phyloP scores from a whole-genome alignment of 2,797 vertebrate species.

The Eulemur rubriventer region DNA sequence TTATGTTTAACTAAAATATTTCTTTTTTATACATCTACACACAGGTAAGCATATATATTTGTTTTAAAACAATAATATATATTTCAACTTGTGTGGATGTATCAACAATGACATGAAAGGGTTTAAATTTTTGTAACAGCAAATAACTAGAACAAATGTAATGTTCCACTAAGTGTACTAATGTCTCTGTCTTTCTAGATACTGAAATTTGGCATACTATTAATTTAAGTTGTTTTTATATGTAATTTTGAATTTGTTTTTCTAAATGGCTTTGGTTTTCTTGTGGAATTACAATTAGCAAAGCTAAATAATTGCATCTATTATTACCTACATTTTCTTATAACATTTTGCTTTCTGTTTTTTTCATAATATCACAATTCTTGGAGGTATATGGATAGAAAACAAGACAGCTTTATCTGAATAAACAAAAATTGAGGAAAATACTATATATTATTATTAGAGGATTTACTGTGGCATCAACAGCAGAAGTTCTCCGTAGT shows the following conservation, averaged over 20 bases:
- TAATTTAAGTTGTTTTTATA: not conserved
- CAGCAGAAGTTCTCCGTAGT: not conserved
- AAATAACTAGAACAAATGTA: not conserved
- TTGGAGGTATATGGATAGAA: not conserved
- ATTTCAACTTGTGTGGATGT: not conserved
- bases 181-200: not conserved
- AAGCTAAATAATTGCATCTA: not conserved
- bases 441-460: not conserved
- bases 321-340: not conserved
- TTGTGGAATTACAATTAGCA: not conserved
- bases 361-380: not conserved
- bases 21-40: not conserved
- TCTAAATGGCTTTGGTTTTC: not conserved
- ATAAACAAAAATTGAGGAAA: not conserved
- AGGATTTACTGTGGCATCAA: not conserved
- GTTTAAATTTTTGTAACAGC: not conserved
- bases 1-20: not conserved
- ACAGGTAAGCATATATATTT: not conserved
- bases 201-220: not conserved
- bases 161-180: not conserved
- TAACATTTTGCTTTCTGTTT: not conserved
- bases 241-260: not conserved
- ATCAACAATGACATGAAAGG: not conserved
- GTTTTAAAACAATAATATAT: not conserved
- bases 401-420: not conserved